Evolutionary conservation across 2,113 vertebrate species (phyloP), one percentile per base, ranked within the genome.

Genomic region (Callorhinus ursinus): DNA sequence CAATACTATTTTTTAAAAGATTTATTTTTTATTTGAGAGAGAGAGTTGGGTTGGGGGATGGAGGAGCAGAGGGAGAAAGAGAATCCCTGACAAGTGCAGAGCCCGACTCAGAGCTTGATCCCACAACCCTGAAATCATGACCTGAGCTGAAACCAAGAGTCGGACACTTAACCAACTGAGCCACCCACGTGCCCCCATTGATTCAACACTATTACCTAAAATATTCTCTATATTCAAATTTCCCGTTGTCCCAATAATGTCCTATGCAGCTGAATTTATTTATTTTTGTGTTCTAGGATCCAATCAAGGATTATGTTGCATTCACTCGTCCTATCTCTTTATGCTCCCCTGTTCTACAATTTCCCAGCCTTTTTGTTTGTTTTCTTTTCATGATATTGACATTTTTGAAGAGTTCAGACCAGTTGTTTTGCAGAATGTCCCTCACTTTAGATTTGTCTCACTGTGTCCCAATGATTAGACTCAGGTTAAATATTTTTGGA

Each of bases 401-500:
- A 53, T 72, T 65, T 90, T 95, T 90, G 4, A 87, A 82, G 31
- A 51, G 59, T 88, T 83, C 0, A n/a, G 42, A 53, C 16, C 51
- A 90, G 67, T 49, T 69, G 42, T 51, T 93, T 90, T 91, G 76
- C 24, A 93, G 76, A 91, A 65, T 53, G 12, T 24, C 46, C 31
- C 33, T 79, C 36, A 72, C 7, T 49, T 72, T 53, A 85, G 16
- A 85, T 96, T 90, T 80, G 71, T 33, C 36, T 93, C n/a, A 5
- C 59, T 69, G 26, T 77, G 53, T 61, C 26, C 39, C 86, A 77
- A 76, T 82, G 59, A 71, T 86, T 69, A 71, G 49, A 90, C 81
- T 95, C 36, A 87, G 39, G 33, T 46, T 92, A 88, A 88, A 51
- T 53, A 61, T 67, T 80, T 95, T 94, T 90, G 61, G 61, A 95